Evolutionary conservation across 53 echinoderm and acorn worm species (phyloP), one percentile per base, ranked within the genome.

Genomic region (Mesocentrotus franciscanus): DNA sequence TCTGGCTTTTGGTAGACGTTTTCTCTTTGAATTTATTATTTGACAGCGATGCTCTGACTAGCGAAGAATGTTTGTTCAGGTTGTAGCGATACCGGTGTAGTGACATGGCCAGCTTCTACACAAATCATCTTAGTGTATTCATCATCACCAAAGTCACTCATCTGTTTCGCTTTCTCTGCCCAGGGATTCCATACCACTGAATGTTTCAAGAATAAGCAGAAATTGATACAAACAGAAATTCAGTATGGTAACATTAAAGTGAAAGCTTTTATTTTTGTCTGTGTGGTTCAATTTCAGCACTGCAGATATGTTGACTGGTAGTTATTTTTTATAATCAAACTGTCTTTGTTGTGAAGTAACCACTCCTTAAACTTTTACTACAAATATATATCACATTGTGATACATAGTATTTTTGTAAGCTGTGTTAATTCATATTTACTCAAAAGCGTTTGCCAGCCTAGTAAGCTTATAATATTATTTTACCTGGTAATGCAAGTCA

Each of bases 181-280:
- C 99, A 99, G 49, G 99, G 99, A 85, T 99, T 99, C 99, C 99
- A 99, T 10, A 99, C 98, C 79, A 99, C 99, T 98, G 94, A 13
- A 96, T 95, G 18, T 90, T 18, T 64, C 33, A 56, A 64, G 56
- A 36, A 60, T 60, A 92, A 92, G 27, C 32, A 62, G 13, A 56
- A 57, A 89, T 89, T 10, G 57, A 89, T 30, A 61, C 29, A 32
- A 18, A 49, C 49, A 49, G 49, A 49, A 49, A 49, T 49, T 49
- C 49, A 49, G 49, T 20, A 81, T 8, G 12, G 74, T 42, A 5
- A 81, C 15, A 13, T 36, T 30, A 74, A 29, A 74, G 74, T 68
- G 74, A 74, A 74, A 74, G 74, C 2, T 33, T 29, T 12, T n/a
- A 78, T 12, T 14, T 11, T 22, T 32, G 29, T 78, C 36, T 24